phyloP scores from a whole-genome alignment of 2,113 vertebrate species.

The Stegostoma tigrinum region DNA sequence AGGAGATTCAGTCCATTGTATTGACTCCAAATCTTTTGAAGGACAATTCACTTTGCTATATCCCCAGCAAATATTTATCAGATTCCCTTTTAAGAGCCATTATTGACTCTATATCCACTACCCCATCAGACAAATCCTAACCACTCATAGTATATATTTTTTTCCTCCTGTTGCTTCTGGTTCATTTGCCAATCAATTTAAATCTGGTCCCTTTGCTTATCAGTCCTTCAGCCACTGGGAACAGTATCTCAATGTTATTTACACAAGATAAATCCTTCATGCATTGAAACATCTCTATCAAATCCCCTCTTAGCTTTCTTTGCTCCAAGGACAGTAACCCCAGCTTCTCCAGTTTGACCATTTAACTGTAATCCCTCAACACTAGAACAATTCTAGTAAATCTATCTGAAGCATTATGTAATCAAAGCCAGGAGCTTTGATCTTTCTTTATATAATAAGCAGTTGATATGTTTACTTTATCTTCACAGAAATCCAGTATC shows the following conservation, averaged over 20 bases:
- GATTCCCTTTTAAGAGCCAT: neutral
- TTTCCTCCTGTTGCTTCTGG: neutral
- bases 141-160: neutral
- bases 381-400: neutral
- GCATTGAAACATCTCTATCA: neutral
- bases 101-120: neutral
- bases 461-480: neutral
- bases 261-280: neutral
- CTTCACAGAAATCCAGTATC: neutral
- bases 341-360: neutral
- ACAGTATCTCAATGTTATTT: neutral
- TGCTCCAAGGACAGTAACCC: neutral
- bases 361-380: neutral
- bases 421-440: neutral
- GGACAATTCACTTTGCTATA: neutral
- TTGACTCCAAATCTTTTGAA: neutral
- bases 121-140: neutral
- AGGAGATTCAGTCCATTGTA: neutral
- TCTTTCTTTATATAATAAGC: neutral
- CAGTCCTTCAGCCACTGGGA: neutral
- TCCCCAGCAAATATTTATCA: neutral
- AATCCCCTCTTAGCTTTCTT: neutral
- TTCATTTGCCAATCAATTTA: neutral
- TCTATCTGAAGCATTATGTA: neutral
- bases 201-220: neutral